Evolutionary conservation across 1,140 invertebrate species (phyloP).

Genomic region (Dysdera silvatica): DNA sequence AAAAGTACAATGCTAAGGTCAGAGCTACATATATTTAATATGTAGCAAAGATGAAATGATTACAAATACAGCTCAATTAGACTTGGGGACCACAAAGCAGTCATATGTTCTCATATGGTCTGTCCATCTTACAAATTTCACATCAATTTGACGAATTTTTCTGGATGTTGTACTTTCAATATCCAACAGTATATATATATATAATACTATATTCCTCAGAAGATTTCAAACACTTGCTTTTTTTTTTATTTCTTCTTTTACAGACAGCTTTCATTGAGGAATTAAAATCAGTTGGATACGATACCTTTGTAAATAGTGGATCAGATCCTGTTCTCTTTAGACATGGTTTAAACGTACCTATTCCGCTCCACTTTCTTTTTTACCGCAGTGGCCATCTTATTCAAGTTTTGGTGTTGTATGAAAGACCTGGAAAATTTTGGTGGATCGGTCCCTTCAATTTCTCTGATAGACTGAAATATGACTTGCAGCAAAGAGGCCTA

Average conservation of each 20-base stretch:
- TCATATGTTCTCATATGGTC: background rate
- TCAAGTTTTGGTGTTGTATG: conserved; percentile 34
- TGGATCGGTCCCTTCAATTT: conserved; percentile 36
- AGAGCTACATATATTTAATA: too few relatives aligned
- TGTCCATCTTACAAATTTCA: background rate
- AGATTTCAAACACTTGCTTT: background rate
- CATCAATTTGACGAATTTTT: background rate
- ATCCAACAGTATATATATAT: too few relatives aligned
- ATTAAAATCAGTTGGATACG: conserved; percentile 16
- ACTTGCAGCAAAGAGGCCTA: conserved; percentile 29
- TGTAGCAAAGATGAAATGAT: too few relatives aligned
- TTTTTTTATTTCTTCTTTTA: background rate
- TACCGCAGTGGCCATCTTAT: conserved; percentile 22
- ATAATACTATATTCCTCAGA: too few relatives aligned
- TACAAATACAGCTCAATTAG: too few relatives aligned
- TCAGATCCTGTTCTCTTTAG: conserved; percentile 29
- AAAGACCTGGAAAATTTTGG: conserved; percentile 37
- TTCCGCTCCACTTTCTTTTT: conserved; percentile 32
- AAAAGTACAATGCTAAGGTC: too few relatives aligned
- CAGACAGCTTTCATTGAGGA: conserved; percentile 22
- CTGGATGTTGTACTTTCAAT: too few relatives aligned
- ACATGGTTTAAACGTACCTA: conserved; percentile 29
- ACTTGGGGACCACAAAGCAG: background rate
- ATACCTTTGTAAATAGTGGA: conserved; percentile 21
- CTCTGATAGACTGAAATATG: conserved; percentile 26